phyloP scores from a whole-genome alignment of 2,888 invertebrate genomes.

The Lissocephala sabroskyi region DNA sequence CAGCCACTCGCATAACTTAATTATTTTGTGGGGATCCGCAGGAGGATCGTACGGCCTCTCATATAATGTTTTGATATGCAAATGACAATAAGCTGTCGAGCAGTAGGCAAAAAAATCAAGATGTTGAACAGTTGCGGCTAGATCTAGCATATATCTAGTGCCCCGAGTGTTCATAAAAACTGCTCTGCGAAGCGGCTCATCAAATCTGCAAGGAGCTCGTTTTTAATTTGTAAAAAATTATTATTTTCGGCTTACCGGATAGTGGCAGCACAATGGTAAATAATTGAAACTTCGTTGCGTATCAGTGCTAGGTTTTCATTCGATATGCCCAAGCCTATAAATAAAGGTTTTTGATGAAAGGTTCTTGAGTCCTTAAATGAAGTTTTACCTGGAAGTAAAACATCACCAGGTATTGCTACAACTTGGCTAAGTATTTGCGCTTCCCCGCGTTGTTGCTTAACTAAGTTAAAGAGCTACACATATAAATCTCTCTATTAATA shows the following conservation, averaged over 20 bases:
- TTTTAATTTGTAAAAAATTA: no score
- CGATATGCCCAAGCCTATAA: conserved; percentile 82
- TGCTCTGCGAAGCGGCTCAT: conserved; percentile 91
- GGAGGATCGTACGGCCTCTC: conserved; percentile 92
- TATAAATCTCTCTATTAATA: conserved; percentile 9
- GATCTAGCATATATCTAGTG: conserved; percentile 87
- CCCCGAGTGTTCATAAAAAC: conserved; percentile 94
- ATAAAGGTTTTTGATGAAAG: no score
- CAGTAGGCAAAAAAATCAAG: conserved; percentile 81
- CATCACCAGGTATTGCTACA: conserved; percentile 82
- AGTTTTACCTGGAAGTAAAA: conserved; percentile 77
- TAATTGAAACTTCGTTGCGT: conserved; percentile 81
- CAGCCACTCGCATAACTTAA: conserved; percentile 85
- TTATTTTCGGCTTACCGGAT: conserved; percentile 74
- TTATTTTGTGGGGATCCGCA: conserved; percentile 82
- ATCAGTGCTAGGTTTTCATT: conserved; percentile 78
- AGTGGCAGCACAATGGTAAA: conserved; percentile 88
- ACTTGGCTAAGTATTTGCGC: conserved; percentile 77
- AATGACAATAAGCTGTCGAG: conserved; percentile 93
- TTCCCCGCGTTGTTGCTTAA: conserved; percentile 79
- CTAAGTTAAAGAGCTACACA: conserved; percentile 82
- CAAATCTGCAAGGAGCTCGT: conserved; percentile 77
- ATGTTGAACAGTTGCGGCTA: conserved; percentile 85
- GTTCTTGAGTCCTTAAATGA: no score
- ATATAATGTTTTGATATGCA: conserved; percentile 84